These are phyloP conservation scores for Coregonus suidteri DNA, from an alignment of 2,797 vertebrate species.

Conservation along the genomic window DNA sequence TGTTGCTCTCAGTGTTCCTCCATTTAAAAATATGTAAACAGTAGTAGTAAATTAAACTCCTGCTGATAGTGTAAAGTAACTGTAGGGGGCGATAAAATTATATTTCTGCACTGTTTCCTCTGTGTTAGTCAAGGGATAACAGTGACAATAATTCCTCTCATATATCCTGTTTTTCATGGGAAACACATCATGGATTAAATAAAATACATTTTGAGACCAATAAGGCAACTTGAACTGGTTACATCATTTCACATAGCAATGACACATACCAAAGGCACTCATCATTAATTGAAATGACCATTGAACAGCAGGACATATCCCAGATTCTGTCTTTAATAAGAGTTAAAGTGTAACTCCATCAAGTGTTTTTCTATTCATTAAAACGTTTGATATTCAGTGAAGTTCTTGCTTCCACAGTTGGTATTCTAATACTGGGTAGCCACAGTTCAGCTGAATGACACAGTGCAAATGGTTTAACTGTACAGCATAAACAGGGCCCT, in stretches of 20 bases:
- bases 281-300: not conserved
- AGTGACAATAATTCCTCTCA: not conserved
- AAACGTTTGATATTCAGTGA: not conserved
- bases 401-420: not conserved
- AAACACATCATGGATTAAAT: not conserved
- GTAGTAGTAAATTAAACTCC: not conserved
- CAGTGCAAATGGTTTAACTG: not conserved
- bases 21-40: not conserved
- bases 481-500: too few species aligned
- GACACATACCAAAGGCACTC: too few species aligned
- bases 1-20: too few species aligned
- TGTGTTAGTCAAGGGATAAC: not conserved
- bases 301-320: not conserved
- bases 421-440: not conserved
- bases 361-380: not conserved
- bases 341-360: not conserved
- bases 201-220: not conserved
- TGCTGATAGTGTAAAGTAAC: not conserved
- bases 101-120: not conserved
- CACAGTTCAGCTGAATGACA: not conserved
- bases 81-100: not conserved
- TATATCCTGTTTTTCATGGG: not conserved
- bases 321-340: not conserved
- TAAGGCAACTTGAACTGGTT: not conserved
- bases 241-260: not conserved